These are phyloP conservation scores for Nymphicus hollandicus DNA, from an alignment of 2,113 vertebrate species.

Conservation along the genomic window DNA sequence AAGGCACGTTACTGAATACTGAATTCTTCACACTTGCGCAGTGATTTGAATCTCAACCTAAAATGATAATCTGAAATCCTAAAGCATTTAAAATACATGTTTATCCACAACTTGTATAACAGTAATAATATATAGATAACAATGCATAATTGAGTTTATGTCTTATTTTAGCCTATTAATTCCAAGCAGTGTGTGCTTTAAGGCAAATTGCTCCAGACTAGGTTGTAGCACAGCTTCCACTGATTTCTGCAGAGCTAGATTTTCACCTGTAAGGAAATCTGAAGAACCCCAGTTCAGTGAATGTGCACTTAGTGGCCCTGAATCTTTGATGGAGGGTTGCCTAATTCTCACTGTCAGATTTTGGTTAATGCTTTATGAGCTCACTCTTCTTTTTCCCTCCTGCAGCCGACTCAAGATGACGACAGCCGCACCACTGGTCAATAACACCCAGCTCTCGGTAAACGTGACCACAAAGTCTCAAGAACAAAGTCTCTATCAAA, in stretches of 20 bases:
- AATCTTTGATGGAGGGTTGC: neutral
- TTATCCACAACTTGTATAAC: neutral
- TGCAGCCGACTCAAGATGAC: conserved; percentile 65
- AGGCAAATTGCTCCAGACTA: neutral
- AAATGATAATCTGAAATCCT: neutral
- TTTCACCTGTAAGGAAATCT: neutral
- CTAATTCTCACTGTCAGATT: neutral
- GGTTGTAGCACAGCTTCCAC: neutral
- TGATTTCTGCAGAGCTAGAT: neutral
- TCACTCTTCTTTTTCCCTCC: neutral
- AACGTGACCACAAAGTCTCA: conserved; percentile 65
- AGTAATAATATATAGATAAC: neutral
- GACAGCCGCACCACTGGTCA: conserved; percentile 31
- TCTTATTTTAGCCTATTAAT: neutral
- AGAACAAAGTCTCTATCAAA: conserved; percentile 75
- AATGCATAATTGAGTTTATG: neutral
- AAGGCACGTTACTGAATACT: neutral
- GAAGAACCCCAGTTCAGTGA: neutral
- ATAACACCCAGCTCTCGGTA: neutral
- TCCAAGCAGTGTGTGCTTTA: neutral
- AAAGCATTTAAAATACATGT: neutral
- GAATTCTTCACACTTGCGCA: neutral
- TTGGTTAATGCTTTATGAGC: neutral
- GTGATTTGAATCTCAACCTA: neutral
- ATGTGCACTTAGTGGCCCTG: neutral